These are phyloP conservation scores for Myotis davidii DNA, from an alignment of 2,113 vertebrate species.

Conservation along the genomic window DNA sequence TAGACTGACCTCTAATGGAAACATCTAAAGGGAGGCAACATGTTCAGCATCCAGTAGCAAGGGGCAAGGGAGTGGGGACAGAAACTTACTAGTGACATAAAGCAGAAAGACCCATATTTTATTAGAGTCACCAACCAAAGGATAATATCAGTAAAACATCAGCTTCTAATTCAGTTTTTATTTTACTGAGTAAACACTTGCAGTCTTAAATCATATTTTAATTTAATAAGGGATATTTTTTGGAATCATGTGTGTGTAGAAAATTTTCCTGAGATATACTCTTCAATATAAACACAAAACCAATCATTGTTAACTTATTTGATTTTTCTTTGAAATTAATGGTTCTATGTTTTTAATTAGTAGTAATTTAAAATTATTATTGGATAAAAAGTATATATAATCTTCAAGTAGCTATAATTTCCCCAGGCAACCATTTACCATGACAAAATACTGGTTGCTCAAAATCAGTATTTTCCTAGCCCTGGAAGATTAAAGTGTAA, in stretches of 20 bases:
- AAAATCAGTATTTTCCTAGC: conserved; percentile 39
- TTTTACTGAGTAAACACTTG: not conserved
- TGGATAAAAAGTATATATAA: not conserved
- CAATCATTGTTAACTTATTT: not conserved
- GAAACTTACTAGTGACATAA: not conserved
- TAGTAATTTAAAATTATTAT: conserved; percentile 41
- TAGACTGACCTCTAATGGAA: not conserved
- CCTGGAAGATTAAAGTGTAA: conserved; percentile 3
- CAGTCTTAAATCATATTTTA: conserved; percentile 7
- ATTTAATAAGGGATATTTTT: not conserved
- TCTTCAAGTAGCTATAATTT: conserved; percentile 41
- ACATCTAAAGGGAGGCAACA: not conserved
- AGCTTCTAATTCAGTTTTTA: conserved; percentile 1
- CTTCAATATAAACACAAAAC: not conserved
- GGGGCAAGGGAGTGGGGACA: fast-evolving
- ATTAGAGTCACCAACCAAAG: not conserved
- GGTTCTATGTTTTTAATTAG: not conserved
- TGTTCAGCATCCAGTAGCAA: not conserved
- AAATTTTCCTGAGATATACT: not conserved
- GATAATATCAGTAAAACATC: not conserved
- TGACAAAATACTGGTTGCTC: not conserved
- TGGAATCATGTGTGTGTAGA: not conserved
- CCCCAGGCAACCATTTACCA: not conserved
- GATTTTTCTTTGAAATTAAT: conserved; percentile 38
- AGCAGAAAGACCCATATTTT: not conserved